phyloP scores from a whole-genome alignment of 2,797 vertebrate genomes.

The Synaphobranchus kaupii region DNA sequence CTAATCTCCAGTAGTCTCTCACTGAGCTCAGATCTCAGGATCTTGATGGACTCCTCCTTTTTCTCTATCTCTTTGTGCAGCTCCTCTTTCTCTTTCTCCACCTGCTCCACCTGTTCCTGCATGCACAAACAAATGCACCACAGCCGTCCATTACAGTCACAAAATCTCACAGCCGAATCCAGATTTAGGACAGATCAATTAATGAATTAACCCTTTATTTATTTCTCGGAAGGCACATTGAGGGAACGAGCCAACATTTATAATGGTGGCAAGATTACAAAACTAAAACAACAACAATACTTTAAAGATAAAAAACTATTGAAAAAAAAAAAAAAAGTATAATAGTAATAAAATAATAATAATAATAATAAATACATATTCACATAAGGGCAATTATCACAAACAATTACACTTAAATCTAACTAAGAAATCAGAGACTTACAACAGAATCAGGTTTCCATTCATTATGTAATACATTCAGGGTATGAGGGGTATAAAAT shows the following conservation, averaged over 20 bases:
- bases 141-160: not conserved
- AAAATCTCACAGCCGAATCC: not conserved
- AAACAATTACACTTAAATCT: too few species aligned
- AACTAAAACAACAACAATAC: not conserved
- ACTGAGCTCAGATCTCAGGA: constrained; percentile 52
- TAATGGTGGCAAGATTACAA: not conserved
- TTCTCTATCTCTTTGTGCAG: constrained; percentile 55
- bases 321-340: too few species aligned
- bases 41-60: constrained; percentile 49
- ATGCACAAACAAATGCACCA: not conserved
- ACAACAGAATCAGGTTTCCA: too few species aligned
- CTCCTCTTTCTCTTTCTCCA: constrained; percentile 64
- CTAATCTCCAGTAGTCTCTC: constrained; percentile 49
- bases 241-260: not conserved
- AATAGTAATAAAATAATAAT: too few species aligned
- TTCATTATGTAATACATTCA: too few species aligned
- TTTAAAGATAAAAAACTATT: too few species aligned
- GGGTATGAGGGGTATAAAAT: too few species aligned
- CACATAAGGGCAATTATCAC: too few species aligned
- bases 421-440: too few species aligned
- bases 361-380: too few species aligned
- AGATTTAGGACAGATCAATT: not conserved
- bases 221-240: not conserved
- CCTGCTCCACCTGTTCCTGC: constrained; percentile 80
- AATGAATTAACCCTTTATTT: not conserved